Percentiles rank a stretch among this genome's conserved stretches.
Conservation (phyloP, 1,140 invertebrate genomes). For the Meloidogyne hapla region DNA sequence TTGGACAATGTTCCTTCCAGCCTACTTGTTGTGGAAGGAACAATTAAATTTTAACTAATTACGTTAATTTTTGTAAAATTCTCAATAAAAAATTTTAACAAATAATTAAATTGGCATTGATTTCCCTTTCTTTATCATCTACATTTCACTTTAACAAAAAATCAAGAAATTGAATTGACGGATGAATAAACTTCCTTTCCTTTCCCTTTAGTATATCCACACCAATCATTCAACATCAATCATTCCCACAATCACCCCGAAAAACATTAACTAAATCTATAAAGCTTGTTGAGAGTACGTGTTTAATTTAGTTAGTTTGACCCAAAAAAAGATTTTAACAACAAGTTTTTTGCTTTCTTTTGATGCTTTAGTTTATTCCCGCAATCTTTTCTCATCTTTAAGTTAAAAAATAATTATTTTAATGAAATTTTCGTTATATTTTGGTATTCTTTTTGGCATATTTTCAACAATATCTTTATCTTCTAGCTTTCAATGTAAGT, state of each 20-base stretch:
- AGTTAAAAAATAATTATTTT: background rate
- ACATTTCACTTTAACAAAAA: no score
- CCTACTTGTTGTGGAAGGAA: no score
- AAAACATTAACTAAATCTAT: background rate
- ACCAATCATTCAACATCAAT: background rate
- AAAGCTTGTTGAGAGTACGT: no score
- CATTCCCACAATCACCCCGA: background rate
- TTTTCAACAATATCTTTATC: background rate
- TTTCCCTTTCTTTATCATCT: no score
- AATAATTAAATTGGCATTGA: no score
- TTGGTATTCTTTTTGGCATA: background rate
- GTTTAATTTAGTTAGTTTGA: background rate
- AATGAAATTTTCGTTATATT: background rate
- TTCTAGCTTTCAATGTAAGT: slow-evolving; percentile 25
- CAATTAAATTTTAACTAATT: no score
- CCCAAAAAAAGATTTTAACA: background rate
- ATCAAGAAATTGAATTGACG: no score
- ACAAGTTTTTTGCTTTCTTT: slow-evolving; percentile 8
- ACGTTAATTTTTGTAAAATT: no score
- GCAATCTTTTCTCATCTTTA: background rate
- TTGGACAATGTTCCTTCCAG: no score
- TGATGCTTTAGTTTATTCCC: background rate
- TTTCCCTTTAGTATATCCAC: background rate
- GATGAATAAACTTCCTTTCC: background rate
- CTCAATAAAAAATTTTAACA: no score